phyloP scores from a whole-genome alignment of 2,113 vertebrate species.

The Rhinoderma darwinii region DNA sequence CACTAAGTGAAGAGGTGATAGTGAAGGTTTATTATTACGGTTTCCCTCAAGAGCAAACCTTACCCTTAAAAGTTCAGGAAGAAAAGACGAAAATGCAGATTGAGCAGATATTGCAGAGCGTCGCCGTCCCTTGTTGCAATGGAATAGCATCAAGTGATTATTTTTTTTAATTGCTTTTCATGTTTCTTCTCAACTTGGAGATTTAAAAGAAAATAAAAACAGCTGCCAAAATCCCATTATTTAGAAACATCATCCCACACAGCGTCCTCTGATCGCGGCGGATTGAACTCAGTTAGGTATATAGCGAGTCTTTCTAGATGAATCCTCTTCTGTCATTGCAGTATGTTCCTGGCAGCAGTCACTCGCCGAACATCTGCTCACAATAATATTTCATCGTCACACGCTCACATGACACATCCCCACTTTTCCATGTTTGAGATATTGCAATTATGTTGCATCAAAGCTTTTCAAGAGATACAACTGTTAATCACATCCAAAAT shows the following conservation, averaged over 20 bases:
- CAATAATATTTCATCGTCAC: background rate
- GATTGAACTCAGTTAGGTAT: slow-evolving; percentile 36
- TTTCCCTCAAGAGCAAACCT: background rate
- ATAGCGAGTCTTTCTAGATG: slow-evolving; percentile 47
- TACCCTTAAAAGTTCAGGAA: background rate
- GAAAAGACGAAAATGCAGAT: background rate
- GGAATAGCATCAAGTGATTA: slow-evolving; percentile 19
- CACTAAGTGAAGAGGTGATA: too few species aligned
- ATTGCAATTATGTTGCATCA: background rate
- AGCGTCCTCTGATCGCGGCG: slow-evolving; percentile 7
- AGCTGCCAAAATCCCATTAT: slow-evolving; percentile 53
- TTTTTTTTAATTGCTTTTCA: slow-evolving; percentile 10
- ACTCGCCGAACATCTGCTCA: slow-evolving; percentile 40
- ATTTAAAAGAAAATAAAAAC: slow-evolving; percentile 52
- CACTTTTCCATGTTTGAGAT: slow-evolving; percentile 9
- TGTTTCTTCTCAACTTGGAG: slow-evolving; percentile 43
- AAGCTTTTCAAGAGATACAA: too few species aligned
- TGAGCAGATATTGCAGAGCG: slow-evolving; percentile 15
- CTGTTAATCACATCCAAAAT: too few species aligned
- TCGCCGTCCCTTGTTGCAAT: background rate
- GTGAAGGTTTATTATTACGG: too few species aligned
- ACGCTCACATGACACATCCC: slow-evolving; percentile 13
- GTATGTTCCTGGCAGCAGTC: slow-evolving; percentile 50
- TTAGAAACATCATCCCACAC: slow-evolving; percentile 32
- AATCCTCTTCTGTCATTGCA: slow-evolving; percentile 42